Conservation (phyloP, 1,140 invertebrate species). For the Pachyrhynchus sulphureomaculatus region DNA sequence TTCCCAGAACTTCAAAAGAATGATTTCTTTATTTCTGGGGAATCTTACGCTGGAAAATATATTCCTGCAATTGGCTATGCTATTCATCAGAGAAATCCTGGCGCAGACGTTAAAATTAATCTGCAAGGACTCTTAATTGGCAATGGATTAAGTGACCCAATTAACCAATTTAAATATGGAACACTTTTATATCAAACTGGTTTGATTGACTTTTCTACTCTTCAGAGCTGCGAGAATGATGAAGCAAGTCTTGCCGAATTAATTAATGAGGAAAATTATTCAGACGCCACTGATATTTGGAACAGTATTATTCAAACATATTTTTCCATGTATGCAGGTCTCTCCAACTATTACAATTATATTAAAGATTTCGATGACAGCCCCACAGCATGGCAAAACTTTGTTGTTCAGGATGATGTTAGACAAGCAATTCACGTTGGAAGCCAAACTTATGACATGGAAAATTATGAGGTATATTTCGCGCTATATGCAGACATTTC, state of each 20-base stretch:
- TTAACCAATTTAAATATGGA: slow-evolving; percentile 68
- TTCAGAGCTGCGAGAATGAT: too few species aligned
- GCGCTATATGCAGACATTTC: slow-evolving; percentile 77
- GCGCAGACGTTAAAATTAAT: slow-evolving; percentile 63
- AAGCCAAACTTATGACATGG: slow-evolving; percentile 54
- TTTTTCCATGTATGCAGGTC: slow-evolving; percentile 54
- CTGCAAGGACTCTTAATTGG: slow-evolving; percentile 77
- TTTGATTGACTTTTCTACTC: slow-evolving; percentile 58
- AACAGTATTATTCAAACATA: too few species aligned
- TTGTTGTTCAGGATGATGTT: slow-evolving; percentile 59
- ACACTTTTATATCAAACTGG: slow-evolving; percentile 75
- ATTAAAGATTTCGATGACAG: not conserved
- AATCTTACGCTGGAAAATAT: slow-evolving; percentile 85
- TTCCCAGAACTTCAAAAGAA: slow-evolving; percentile 68
- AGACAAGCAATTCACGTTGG: slow-evolving; percentile 55
- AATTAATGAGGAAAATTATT: too few species aligned
- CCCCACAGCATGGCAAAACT: slow-evolving; percentile 42
- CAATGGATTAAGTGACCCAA: slow-evolving; percentile 79
- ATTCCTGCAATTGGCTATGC: slow-evolving; percentile 73
- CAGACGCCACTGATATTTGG: too few species aligned
- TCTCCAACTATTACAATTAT: slow-evolving; percentile 61
- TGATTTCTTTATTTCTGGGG: slow-evolving; percentile 75
- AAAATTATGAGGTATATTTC: slow-evolving; percentile 56
- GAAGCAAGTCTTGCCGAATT: too few species aligned
- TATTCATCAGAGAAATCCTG: slow-evolving; percentile 67